Evolutionary conservation across 2,797 vertebrate genomes (phyloP).

Genomic region (Hypotaenidia philippensis): DNA sequence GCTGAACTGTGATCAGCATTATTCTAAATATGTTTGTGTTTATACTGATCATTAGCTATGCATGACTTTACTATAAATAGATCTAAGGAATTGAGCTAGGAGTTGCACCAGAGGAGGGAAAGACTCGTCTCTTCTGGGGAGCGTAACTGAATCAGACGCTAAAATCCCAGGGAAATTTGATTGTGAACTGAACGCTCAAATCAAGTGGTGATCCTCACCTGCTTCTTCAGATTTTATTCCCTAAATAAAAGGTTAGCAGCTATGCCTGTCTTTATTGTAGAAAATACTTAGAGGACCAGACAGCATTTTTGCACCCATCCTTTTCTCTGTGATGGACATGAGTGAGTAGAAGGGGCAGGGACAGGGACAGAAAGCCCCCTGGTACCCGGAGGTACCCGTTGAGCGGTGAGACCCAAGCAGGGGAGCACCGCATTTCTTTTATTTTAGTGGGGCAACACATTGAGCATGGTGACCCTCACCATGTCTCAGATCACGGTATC

Average conservation of each 20-base stretch:
- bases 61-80: slow-evolving; percentile 46
- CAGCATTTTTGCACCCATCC: background rate
- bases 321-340: background rate
- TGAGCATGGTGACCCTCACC: background rate
- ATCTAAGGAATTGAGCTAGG: background rate
- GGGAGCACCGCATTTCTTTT: background rate
- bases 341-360: background rate
- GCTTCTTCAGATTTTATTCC: background rate
- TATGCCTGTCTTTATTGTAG: background rate
- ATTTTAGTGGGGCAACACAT: background rate
- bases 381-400: background rate
- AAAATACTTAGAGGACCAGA: background rate
- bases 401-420: background rate
- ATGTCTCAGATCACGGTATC: background rate
- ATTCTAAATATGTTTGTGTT: background rate
- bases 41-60: slow-evolving; percentile 21
- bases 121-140: background rate
- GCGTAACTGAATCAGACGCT: background rate
- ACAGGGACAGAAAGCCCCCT: background rate
- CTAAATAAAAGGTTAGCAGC: background rate
- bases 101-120: background rate
- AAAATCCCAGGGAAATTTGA: background rate
- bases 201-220: background rate
- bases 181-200: background rate
- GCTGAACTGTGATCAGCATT: background rate